Evolutionary conservation across 1,140 invertebrate species (phyloP), one percentile per base, ranked within the genome.

Genomic region (Mylabris phalerata): DNA sequence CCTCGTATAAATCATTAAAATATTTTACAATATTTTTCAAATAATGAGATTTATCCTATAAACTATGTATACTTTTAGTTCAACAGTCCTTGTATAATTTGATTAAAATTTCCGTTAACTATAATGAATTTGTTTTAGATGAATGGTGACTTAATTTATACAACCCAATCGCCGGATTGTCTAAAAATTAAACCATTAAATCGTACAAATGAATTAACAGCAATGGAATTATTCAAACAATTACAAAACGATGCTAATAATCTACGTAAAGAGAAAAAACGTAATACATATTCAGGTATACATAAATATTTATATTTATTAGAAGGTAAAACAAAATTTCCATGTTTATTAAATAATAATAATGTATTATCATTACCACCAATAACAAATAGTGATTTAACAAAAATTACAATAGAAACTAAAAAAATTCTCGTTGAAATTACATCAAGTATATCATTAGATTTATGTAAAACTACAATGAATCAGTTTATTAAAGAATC

Each of bases 291-390:
- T 67, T 87, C 87, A 13, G 89, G 89, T 7, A 83, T 92, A 64
- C 87, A 92, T 67, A 90, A 88, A 80, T 88, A 88, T 75, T 71
- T 93, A 46, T 86, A 90, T 69, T 67, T 92, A 25, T 68, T 93
- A 41, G 87, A 90, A 73, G 86, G 85, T 45, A 88, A 89, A 71
- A 69, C 78, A 4, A 63, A 81, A 9, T 92, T 85, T 71, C 85
- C 89, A 0, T 90, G 84, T 68, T 68, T 92, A 26, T 57, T 84
- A 50, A 85, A 89, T 72, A 70, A 75, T 7, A 77, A 78, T 3
- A 78, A 76, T 55, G 85, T 89, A 1, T 84, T 93, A 60, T 91
- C 89, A 19, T 87, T 93, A 69, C 89, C 90, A 49, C 90, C 90
- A 1, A 87, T 93, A 46, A 91, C 89, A 10, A 92, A 92, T 72